Evolutionary conservation across 2,113 vertebrate species (phyloP).

Genomic region (Lynx canadensis): DNA sequence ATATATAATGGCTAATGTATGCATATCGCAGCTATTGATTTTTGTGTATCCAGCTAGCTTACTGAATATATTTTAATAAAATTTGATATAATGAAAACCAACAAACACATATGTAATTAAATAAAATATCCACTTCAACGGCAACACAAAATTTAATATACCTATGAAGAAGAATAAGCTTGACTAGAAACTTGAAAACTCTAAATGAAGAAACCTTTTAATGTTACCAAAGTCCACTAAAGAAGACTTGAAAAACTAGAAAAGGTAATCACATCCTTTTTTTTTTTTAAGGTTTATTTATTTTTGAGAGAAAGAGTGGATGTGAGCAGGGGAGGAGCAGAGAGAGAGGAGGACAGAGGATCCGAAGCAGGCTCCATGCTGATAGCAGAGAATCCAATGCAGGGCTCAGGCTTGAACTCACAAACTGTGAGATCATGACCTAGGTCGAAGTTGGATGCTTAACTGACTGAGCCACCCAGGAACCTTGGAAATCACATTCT

Average conservation of each 20-base stretch:
- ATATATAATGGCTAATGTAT: neutral
- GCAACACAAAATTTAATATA: neutral
- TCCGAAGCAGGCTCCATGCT: no score
- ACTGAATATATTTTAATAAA: neutral
- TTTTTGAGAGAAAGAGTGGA: no score
- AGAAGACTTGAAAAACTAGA: neutral
- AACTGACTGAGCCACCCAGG: no score
- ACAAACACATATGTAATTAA: neutral
- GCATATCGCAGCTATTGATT: neutral
- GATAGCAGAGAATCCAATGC: no score
- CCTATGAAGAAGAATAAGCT: neutral
- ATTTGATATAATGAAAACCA: neutral
- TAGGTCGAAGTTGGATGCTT: no score
- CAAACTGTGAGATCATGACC: no score
- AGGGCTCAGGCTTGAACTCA: no score
- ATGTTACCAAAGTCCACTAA: neutral
- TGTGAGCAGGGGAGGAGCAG: no score
- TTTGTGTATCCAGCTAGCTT: neutral
- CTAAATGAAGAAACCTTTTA: neutral
- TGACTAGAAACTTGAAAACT: neutral
- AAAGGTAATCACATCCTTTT: neutral
- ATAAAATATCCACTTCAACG: neutral
- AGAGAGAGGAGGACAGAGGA: no score
- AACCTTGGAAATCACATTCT: neutral
- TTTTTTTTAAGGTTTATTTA: no score